Evolutionary conservation across 2,888 invertebrate genomes (phyloP), one percentile per base, ranked within the genome.

Genomic region (Carcina quercana): DNA sequence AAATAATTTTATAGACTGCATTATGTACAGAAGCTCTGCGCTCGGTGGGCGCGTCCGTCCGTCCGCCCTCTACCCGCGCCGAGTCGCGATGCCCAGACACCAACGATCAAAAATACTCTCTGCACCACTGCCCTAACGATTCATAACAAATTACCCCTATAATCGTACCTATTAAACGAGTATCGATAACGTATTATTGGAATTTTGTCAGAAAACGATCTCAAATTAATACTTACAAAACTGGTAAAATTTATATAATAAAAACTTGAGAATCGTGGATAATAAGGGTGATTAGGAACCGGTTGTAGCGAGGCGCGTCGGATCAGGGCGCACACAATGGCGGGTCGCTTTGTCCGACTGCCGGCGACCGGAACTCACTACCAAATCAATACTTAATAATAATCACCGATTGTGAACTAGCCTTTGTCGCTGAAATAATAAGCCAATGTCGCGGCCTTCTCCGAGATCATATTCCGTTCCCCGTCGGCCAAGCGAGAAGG

Each of bases 1-100:
- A 82, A 83, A 80, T 83, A 79, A 66, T 73, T 68, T 72, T 53
- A 54, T 66, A 59, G 64, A 73, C 57, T 76, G 82, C 79, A 63
- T 50, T 80, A 80, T 83, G 37, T 83, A 83, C 83, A 83, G 55
- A 83, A 82, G 82, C 83, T 67, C 55, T 60, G 60, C 57, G 70
- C 75, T 52, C 55, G 49, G 39, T 40, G 49, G 39, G 41, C 47
- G 45, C 40, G 25, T 41, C 39, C 45, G 46, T 42, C 40, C 49
- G 47, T 50, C 38, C 42, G 43, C 37, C 32, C 43, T 49, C 49
- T 54, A 53, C 55, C 52, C 53, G 35, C 35, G 15, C 14, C 24
- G 21, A 11, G 10, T 3, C 15, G 13, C 27, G 11, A n/a, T n/a
- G n/a, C n/a, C n/a, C n/a, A n/a, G n/a, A 22, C 21, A 12, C 5